These are phyloP conservation scores for Chrysochloris asiatica DNA, from an alignment of 2,113 vertebrate genomes.

Conservation along the genomic window DNA sequence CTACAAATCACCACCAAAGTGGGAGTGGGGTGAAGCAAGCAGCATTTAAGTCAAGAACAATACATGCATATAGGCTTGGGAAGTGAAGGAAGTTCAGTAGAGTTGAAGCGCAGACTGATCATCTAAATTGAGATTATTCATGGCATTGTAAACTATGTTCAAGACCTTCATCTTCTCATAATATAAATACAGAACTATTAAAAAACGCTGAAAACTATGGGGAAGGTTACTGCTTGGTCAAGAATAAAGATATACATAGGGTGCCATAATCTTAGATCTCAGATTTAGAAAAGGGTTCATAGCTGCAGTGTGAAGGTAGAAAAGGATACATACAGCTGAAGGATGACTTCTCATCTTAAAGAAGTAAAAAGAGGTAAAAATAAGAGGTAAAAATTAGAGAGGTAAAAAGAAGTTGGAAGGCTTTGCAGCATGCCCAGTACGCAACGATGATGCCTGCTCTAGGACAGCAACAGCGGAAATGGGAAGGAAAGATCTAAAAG, in stretches of 20 bases:
- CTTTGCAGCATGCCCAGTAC: background rate
- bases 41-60: background rate
- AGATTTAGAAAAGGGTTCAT: background rate
- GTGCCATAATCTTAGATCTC: conserved; percentile 1
- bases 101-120: background rate
- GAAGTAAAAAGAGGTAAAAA: no score
- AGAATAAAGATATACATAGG: background rate
- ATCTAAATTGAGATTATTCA: background rate
- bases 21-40: background rate
- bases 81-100: background rate
- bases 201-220: background rate
- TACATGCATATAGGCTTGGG: background rate
- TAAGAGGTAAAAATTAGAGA: background rate
- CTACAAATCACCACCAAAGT: no score
- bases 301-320: background rate
- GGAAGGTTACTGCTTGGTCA: background rate
- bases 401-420: background rate
- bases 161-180: conserved; percentile 27
- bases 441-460: background rate
- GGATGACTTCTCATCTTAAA: no score
- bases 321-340: background rate
- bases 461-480: background rate
- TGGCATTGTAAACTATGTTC: background rate
- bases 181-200: background rate
- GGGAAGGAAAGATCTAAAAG: background rate